A percentile compares a stretch with the other conserved stretches of the same genome.
These are phyloP conservation scores for Cacoxenus indagator DNA, from an alignment of 2,888 invertebrate species.

Conservation along the genomic window DNA sequence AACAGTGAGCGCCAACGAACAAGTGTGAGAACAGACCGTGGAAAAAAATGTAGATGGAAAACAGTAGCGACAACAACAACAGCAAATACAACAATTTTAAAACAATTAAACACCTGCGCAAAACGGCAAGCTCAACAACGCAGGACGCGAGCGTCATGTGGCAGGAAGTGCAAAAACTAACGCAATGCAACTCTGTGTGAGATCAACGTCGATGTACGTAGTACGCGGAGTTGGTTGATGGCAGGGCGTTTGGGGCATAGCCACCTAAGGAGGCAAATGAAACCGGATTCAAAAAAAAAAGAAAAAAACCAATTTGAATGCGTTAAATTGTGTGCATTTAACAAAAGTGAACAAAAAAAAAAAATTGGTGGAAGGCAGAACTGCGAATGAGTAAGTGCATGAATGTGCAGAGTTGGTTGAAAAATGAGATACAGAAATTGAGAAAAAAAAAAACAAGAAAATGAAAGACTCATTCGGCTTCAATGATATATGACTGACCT, in stretches of 20 bases:
- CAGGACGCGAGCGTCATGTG: not conserved
- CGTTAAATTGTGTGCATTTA: slow-evolving; percentile 59
- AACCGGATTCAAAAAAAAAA: not conserved
- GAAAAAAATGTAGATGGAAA: slow-evolving; percentile 5
- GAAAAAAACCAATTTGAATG: slow-evolving; percentile 22
- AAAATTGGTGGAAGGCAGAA: not conserved
- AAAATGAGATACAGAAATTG: slow-evolving; percentile 8
- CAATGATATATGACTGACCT: too few species aligned
- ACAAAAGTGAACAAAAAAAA: slow-evolving; percentile 27
- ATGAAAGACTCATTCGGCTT: too few species aligned
- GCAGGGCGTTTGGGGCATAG: slow-evolving; percentile 31
- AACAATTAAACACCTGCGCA: slow-evolving; percentile 15
- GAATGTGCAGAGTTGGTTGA: not conserved
- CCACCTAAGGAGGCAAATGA: slow-evolving; percentile 6
- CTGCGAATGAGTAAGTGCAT: slow-evolving; percentile 34
- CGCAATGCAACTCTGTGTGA: not conserved
- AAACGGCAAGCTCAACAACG: not conserved
- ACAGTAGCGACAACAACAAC: not conserved
- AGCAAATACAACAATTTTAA: not conserved
- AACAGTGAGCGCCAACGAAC: not conserved
- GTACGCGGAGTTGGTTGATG: not conserved
- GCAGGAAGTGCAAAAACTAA: not conserved
- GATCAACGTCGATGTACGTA: not conserved
- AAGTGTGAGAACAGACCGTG: slow-evolving; percentile 14
- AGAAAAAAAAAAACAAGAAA: not conserved